These are phyloP conservation scores for Melangyna quadrimaculata DNA, from an alignment of 2,888 invertebrate species.

Conservation along the genomic window DNA sequence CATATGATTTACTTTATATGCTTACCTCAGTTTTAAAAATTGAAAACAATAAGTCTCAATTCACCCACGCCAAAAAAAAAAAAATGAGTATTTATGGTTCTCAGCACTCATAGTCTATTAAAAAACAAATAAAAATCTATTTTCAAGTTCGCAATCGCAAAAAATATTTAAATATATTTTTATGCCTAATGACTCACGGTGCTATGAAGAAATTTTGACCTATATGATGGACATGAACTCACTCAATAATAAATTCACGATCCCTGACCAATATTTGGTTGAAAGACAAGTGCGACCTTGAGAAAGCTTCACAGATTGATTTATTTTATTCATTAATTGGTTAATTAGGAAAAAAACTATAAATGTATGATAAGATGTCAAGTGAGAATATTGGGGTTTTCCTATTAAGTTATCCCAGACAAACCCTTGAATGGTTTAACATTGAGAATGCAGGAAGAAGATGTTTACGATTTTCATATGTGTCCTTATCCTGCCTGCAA, in stretches of 20 bases:
- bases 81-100: slow-evolving; percentile 37
- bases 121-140: slow-evolving; percentile 34
- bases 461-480: neutral
- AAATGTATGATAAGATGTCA: neutral
- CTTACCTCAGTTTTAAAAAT: neutral
- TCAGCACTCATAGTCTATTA: slow-evolving; percentile 50
- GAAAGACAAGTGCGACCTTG: neutral
- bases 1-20: neutral
- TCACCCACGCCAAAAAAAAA: slow-evolving; percentile 18
- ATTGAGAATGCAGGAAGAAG: slow-evolving; percentile 25
- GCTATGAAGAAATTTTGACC: slow-evolving; percentile 3
- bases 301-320: slow-evolving; percentile 4
- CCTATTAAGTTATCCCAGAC: too few species aligned
- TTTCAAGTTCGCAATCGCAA: slow-evolving; percentile 42
- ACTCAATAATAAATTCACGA: neutral
- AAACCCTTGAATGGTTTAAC: neutral
- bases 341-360: neutral
- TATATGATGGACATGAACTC: slow-evolving; percentile 29
- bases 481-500: slow-evolving; percentile 16
- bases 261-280: slow-evolving; percentile 18
- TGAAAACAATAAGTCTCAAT: slow-evolving; percentile 13
- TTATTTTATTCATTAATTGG: neutral
- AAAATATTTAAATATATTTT: slow-evolving; percentile 12
- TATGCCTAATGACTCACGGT: slow-evolving; percentile 18
- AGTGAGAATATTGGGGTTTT: neutral